Conservation (phyloP, 2,888 invertebrate genomes). For the Steinernema carpocapsae region DNA sequence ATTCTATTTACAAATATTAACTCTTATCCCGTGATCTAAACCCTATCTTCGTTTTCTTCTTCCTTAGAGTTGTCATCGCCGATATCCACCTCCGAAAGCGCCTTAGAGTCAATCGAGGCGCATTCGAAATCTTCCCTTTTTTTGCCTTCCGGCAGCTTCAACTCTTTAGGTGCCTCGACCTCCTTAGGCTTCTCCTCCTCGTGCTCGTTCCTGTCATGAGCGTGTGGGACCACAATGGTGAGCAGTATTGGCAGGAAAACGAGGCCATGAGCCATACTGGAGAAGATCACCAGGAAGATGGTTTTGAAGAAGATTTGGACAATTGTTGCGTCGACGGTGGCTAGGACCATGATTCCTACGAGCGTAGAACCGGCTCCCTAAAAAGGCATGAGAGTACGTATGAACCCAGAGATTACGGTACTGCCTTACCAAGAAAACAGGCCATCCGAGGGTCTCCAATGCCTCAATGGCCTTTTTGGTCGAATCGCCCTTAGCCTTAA, state of each 20-base stretch:
- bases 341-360: slow-evolving; percentile 62
- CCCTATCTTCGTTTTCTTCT: neutral
- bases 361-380: slow-evolving; percentile 66
- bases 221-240: slow-evolving; percentile 50
- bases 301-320: slow-evolving; percentile 67
- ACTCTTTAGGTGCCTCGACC: neutral
- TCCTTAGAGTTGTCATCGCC: neutral
- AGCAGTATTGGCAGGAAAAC: slow-evolving; percentile 65
- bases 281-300: slow-evolving; percentile 66
- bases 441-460: slow-evolving; percentile 85
- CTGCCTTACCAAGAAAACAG: slow-evolving; percentile 75
- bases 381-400: too few relatives aligned
- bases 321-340: slow-evolving; percentile 64
- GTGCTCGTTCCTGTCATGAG: slow-evolving; percentile 15
- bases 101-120: slow-evolving; percentile 17
- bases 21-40: neutral
- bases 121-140: slow-evolving; percentile 5
- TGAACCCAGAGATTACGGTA: neutral
- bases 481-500: slow-evolving; percentile 77
- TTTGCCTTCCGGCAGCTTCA: slow-evolving; percentile 15
- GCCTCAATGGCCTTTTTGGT: slow-evolving; percentile 79
- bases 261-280: slow-evolving; percentile 64
- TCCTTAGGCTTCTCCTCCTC: neutral
- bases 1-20: slow-evolving; percentile 23
- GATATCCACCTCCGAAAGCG: slow-evolving; percentile 12